Conservation (phyloP, 2,888 invertebrate genomes). For the Hylaea fasciaria region DNA sequence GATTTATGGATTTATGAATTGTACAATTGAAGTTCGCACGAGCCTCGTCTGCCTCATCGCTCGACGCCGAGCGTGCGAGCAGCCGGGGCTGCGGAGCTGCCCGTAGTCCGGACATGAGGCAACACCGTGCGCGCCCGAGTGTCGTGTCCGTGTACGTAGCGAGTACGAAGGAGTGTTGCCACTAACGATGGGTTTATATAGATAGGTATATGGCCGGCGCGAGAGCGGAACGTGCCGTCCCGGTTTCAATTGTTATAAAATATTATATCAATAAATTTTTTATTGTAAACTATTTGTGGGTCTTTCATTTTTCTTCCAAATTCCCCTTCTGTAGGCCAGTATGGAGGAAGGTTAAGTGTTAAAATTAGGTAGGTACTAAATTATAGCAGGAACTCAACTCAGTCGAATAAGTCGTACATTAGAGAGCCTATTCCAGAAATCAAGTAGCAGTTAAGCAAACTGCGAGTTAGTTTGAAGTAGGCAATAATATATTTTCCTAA, state of each 20-base stretch:
- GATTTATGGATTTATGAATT: slow-evolving; percentile 49
- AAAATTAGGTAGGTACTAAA: too few relatives aligned
- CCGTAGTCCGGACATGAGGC: slow-evolving; percentile 59
- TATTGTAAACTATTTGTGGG: slow-evolving; percentile 65
- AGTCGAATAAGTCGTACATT: too few relatives aligned
- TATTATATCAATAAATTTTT: slow-evolving; percentile 84
- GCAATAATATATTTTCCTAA: too few relatives aligned
- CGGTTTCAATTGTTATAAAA: slow-evolving; percentile 76
- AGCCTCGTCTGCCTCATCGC: slow-evolving; percentile 8
- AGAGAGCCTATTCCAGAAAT: too few relatives aligned
- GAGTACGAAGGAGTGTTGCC: slow-evolving; percentile 63
- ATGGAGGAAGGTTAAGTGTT: too few relatives aligned
- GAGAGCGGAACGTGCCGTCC: slow-evolving; percentile 47
- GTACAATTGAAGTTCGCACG: slow-evolving; percentile 52
- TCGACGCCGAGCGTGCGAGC: too few relatives aligned
- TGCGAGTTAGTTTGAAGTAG: too few relatives aligned
- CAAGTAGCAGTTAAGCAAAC: too few relatives aligned
- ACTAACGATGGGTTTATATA: slow-evolving; percentile 47
- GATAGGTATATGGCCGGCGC: slow-evolving; percentile 48
- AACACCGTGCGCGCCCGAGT: slow-evolving; percentile 51
- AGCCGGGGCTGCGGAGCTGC: slow-evolving; percentile 32
- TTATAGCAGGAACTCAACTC: too few relatives aligned
- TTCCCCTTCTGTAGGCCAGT: too few relatives aligned
- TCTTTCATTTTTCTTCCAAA: slow-evolving; percentile 34
- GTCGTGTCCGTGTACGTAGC: slow-evolving; percentile 46